A percentile compares a stretch with the other conserved stretches of the same genome.
These are phyloP conservation scores for Argya squamiceps DNA, from an alignment of 2,797 vertebrate genomes.

Conservation along the genomic window DNA sequence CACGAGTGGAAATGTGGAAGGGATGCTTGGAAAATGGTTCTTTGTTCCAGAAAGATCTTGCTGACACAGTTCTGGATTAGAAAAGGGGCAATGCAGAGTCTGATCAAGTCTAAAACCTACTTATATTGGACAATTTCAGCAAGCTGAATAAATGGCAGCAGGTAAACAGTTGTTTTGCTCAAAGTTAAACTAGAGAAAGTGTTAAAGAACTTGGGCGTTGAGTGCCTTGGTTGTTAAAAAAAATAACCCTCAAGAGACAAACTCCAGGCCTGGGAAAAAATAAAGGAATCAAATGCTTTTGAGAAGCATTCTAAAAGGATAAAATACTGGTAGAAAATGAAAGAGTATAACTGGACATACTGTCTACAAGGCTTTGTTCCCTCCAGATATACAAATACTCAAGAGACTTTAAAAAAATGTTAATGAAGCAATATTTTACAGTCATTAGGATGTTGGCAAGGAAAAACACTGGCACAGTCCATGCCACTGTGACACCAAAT, in stretches of 20 bases:
- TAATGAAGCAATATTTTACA: conserved; percentile 54
- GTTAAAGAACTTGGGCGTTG: not conserved
- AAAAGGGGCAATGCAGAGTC: not conserved
- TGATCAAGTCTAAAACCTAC: not conserved
- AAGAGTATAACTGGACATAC: not conserved
- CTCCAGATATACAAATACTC: conserved; percentile 31
- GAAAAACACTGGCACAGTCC: not conserved
- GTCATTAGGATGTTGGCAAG: conserved; percentile 31
- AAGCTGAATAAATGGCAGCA: not conserved
- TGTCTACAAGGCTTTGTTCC: not conserved
- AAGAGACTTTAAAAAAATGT: not conserved
- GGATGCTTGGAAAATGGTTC: not conserved
- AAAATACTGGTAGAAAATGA: not conserved
- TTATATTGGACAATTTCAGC: not conserved
- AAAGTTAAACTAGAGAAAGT: not conserved
- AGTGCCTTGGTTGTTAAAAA: not conserved
- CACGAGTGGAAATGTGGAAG: not conserved
- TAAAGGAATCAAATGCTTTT: not conserved
- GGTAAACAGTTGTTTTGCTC: not conserved
- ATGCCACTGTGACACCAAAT: not conserved
- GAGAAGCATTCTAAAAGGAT: not conserved
- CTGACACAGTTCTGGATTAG: not conserved
- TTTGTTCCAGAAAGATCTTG: not conserved
- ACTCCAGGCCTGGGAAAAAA: conserved; percentile 49
- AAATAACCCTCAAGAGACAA: conserved; percentile 20